Conservation (phyloP, 2,888 invertebrate species). For the Dascillus cervinus region DNA sequence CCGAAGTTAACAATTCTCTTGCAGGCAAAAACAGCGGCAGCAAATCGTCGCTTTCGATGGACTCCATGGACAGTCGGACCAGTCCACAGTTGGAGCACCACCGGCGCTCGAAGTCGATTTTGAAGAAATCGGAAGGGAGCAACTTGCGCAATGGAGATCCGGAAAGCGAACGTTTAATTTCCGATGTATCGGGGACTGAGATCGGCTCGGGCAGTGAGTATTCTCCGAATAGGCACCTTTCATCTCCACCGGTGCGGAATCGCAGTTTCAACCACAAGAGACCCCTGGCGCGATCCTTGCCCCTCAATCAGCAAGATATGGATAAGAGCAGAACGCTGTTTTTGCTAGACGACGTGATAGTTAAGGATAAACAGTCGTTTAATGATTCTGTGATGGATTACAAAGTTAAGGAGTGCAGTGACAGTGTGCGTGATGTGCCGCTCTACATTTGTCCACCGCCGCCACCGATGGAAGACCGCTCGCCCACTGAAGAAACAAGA, state of each 20-base stretch:
- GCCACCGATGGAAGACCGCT: constrained; percentile 45
- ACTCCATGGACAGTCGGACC: constrained; percentile 55
- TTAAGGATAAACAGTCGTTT: constrained; percentile 28
- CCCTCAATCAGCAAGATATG: constrained; percentile 24
- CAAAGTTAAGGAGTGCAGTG: constrained; percentile 30
- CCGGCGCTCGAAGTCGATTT: constrained; percentile 64
- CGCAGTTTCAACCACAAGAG: constrained; percentile 27
- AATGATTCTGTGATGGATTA: constrained; percentile 32
- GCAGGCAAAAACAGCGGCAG: constrained; percentile 50
- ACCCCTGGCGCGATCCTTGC: constrained; percentile 16
- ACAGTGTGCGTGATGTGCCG: constrained; percentile 35
- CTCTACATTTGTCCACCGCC: constrained; percentile 48
- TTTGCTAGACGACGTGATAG: constrained; percentile 41
- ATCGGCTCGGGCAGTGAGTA: constrained; percentile 41
- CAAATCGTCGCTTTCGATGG: constrained; percentile 60
- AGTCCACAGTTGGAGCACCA: constrained; percentile 59
- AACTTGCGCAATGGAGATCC: constrained; percentile 50
- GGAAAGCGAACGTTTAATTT: constrained; percentile 67
- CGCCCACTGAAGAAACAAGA: constrained; percentile 47
- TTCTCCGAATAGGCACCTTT: constrained; percentile 32
- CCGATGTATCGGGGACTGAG: constrained; percentile 55
- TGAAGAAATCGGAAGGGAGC: constrained; percentile 65
- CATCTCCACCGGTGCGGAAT: constrained; percentile 33
- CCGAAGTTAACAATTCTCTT: no score
- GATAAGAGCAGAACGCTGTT: constrained; percentile 38